phyloP scores from a whole-genome alignment of 2,888 invertebrate genomes.

The Ptychoptera contaminata region DNA sequence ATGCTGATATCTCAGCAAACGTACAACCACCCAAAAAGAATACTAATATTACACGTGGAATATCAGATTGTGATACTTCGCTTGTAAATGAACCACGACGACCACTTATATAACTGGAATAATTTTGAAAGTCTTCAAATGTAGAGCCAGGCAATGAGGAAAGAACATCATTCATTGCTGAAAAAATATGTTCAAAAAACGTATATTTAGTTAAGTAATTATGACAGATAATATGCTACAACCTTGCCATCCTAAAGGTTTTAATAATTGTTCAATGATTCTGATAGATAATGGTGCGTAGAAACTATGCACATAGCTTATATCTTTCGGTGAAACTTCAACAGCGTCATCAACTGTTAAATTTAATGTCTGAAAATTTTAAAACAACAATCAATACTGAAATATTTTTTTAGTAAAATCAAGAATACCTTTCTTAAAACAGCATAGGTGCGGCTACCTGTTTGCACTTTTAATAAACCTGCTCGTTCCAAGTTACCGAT shows the following conservation, averaged over 20 bases:
- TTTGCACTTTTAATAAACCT: slow-evolving; percentile 62
- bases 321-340: slow-evolving; percentile 70
- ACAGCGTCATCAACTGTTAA: slow-evolving; percentile 79
- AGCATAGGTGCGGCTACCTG: slow-evolving; percentile 53
- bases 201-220: too few relatives aligned
- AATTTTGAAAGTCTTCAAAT: slow-evolving; percentile 46
- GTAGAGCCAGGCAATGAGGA: slow-evolving; percentile 68
- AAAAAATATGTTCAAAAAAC: too few relatives aligned
- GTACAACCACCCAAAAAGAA: slow-evolving; percentile 97
- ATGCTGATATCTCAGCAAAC: slow-evolving; percentile 75
- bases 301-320: slow-evolving; percentile 81
- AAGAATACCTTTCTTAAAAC: slow-evolving; percentile 51
- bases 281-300: slow-evolving; percentile 88
- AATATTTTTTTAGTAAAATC: slow-evolving; percentile 1
- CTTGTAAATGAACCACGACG: slow-evolving; percentile 41
- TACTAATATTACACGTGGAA: slow-evolving; percentile 56
- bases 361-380: slow-evolving; percentile 44
- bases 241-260: slow-evolving; percentile 53
- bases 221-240: slow-evolving; percentile 14
- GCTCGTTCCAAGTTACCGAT: slow-evolving; percentile 76
- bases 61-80: slow-evolving; percentile 35
- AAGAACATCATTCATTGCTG: slow-evolving; percentile 63
- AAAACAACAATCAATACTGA: slow-evolving; percentile 4
- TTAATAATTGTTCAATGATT: slow-evolving; percentile 63
- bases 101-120: slow-evolving; percentile 36